Percentiles rank a stretch among this genome's conserved stretches.
Evolutionary conservation across 2,888 invertebrate genomes (phyloP).

Genomic region (Phorcus lineatus): DNA sequence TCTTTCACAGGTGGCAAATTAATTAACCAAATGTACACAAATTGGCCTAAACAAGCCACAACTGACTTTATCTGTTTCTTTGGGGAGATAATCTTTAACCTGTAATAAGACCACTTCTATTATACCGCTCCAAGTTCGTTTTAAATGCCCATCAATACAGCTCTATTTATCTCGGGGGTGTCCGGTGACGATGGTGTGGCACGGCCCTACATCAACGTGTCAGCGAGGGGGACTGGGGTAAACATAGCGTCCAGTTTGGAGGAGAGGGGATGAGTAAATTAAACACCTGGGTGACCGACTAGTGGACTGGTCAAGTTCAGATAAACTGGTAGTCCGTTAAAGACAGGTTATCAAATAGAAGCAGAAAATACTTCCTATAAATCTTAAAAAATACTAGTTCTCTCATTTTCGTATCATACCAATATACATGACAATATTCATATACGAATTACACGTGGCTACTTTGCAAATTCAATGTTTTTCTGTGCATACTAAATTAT

Average conservation of each 20-base stretch:
- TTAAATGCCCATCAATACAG: neutral
- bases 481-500: too few species aligned
- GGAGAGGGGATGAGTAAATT: neutral
- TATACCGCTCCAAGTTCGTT: neutral
- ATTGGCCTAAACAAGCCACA: neutral
- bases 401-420: neutral
- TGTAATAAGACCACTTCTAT: neutral
- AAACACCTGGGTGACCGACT: conserved; percentile 4
- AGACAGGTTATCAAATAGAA: too few species aligned
- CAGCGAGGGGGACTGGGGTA: neutral
- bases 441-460: too few species aligned
- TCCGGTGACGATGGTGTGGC: neutral
- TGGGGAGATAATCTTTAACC: neutral
- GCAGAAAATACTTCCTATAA: neutral
- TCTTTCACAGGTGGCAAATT: too few species aligned
- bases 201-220: neutral
- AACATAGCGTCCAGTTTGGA: neutral
- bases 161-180: neutral
- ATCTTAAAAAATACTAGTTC: neutral
- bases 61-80: neutral
- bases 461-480: too few species aligned
- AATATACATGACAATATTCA: neutral
- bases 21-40: neutral
- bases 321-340: too few species aligned
- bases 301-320: too few species aligned